These are phyloP conservation scores for Dryobates pubescens DNA, from an alignment of 2,797 vertebrate genomes.

Conservation along the genomic window DNA sequence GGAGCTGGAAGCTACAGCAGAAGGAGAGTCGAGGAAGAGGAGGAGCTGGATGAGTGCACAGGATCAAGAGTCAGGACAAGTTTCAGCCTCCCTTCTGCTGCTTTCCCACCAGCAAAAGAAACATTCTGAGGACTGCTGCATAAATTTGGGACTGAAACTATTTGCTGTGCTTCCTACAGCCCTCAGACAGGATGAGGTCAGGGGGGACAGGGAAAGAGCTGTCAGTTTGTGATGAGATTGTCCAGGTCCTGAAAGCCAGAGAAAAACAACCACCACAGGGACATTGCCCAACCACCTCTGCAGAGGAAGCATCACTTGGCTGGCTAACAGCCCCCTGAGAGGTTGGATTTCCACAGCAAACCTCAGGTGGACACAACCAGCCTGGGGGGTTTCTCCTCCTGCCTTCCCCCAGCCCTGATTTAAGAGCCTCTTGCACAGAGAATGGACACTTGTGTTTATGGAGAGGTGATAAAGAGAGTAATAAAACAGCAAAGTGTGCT, in stretches of 20 bases:
- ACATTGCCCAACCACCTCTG: neutral
- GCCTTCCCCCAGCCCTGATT: neutral
- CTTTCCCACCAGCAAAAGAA: neutral
- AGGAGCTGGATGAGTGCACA: accelerated
- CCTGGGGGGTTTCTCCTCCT: neutral
- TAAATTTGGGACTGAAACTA: neutral
- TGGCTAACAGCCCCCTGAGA: neutral
- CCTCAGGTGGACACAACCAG: neutral
- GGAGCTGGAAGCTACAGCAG: neutral
- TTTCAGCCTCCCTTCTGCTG: neutral
- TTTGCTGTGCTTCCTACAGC: neutral
- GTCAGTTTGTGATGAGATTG: neutral
- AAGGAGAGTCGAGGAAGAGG: accelerated
- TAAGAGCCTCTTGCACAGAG: too few relatives aligned
- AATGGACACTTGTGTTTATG: neutral
- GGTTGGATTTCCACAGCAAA: neutral
- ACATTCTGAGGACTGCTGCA: too few relatives aligned
- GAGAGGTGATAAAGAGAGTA: neutral
- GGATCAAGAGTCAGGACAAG: neutral
- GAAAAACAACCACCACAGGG: neutral
- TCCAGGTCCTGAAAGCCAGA: neutral
- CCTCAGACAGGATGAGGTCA: neutral
- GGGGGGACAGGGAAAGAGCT: neutral
- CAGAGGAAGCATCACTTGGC: neutral
- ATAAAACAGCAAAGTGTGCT: accelerated